A percentile compares a stretch with the other conserved stretches of the same genome.
Evolutionary conservation across 2,797 vertebrate genomes (phyloP).

Genomic region (Acipenser oxyrinchus): DNA sequence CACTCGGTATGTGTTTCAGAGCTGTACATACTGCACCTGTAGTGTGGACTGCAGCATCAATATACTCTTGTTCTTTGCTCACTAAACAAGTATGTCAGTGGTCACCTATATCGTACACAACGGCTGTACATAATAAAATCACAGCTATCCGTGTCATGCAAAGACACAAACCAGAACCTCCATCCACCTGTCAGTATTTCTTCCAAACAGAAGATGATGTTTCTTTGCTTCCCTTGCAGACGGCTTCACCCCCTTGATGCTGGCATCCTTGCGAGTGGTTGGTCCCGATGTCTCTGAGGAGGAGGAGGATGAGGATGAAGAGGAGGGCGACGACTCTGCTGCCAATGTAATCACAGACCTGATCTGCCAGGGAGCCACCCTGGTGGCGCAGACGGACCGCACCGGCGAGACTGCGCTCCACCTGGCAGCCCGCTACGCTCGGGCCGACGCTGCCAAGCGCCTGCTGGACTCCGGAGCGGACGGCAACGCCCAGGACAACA

Average conservation of each 20-base stretch:
- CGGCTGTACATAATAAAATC: no score
- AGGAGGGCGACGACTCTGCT: conserved; percentile 63
- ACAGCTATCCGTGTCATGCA: no score
- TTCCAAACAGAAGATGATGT: no score
- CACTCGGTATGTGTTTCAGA: no score
- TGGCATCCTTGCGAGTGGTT: conserved; percentile 80
- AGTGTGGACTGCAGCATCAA: no score
- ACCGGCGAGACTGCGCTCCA: conserved; percentile 89
- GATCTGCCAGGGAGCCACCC: conserved; percentile 80
- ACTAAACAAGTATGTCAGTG: no score
- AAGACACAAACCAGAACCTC: no score
- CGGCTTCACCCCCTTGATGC: conserved; percentile 86
- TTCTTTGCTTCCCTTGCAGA: conserved; percentile 48
- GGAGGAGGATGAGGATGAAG: conserved; percentile 67
- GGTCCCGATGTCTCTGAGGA: conserved; percentile 78
- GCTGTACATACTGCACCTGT: no score
- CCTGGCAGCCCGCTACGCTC: conserved; percentile 83
- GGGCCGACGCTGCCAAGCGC: conserved; percentile 88
- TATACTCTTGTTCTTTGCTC: no score
- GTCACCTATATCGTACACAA: no score
- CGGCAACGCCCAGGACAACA: conserved; percentile 88
- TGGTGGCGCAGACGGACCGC: conserved; percentile 85
- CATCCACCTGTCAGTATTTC: no score
- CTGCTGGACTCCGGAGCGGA: conserved; percentile 85
- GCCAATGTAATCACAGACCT: conserved; percentile 86